Evolutionary conservation across 2,113 vertebrate genomes (phyloP), one percentile per base, ranked within the genome.

Genomic region (Arothron firmamentum): DNA sequence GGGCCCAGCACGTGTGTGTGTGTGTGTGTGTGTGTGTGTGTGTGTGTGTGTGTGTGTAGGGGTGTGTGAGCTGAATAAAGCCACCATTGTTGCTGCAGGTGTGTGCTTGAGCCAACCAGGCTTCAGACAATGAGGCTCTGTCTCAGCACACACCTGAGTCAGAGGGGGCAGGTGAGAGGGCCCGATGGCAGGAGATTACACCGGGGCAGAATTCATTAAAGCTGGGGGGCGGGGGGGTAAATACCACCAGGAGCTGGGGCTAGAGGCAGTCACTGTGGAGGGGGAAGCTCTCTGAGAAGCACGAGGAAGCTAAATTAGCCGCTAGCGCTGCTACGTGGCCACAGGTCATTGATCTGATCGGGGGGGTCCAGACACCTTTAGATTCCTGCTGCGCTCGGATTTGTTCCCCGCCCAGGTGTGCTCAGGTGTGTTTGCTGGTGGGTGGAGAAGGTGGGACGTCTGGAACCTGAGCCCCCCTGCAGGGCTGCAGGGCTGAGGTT

Each of bases 11-110:
- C 61, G 49, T 14, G 62, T 67, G 31, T 61, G 63, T 56, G 61
- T 46, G 64, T 13, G n/a, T 54, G 41, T 15, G n/a, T 54, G 41
- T 15, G n/a, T 54, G 41, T 15, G 53, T 9, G 49, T 14, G 62
- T 67, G 49, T 14, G 62, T 67, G 49, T 14, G 62, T 67, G 49
- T 14, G 62, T 67, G n/a, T 54, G 41, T 15, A 25, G 18, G 59
- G 50, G 65, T 80, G 69, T 74, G 77, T 63, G 20, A 52, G 73
- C 69, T 19, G 63, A 77, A 88, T 83, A 87, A 87, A 83, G 84
- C 65, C 72, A 69, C 78, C 83, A 82, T 87, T 89, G 88, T 88
- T 86, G 59, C 38, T 84, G 81, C 87, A 88, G 88, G 88, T 87
- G 85, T 83, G 81, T 81, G 82, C 84, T 83, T 81, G 84, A 84